Conservation (phyloP, 2,888 invertebrate species). For the Lasioglossum morio region DNA sequence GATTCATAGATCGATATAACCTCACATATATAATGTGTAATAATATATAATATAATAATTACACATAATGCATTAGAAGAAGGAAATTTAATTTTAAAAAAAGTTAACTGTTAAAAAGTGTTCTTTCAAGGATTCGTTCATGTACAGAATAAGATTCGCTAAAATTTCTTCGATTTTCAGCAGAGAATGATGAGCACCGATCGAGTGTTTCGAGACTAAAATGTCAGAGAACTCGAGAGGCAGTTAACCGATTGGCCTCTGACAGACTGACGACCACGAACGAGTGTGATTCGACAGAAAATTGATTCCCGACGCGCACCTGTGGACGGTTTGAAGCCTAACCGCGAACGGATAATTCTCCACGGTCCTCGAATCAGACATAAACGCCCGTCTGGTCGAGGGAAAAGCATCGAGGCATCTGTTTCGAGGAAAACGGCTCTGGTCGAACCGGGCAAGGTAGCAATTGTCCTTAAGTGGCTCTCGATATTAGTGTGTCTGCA, state of each 20-base stretch:
- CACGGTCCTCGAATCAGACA: slow-evolving; percentile 47
- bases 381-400: slow-evolving; percentile 71
- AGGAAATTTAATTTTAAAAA: too few species aligned
- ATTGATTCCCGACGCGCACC: slow-evolving; percentile 37
- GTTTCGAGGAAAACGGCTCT: slow-evolving; percentile 49
- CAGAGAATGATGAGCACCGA: background rate
- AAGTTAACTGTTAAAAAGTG: too few species aligned
- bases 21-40: too few species aligned
- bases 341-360: slow-evolving; percentile 30
- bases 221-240: background rate
- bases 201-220: background rate
- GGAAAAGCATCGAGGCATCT: slow-evolving; percentile 50
- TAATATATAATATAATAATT: too few species aligned
- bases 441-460: slow-evolving; percentile 58
- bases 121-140: too few species aligned
- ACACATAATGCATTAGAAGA: too few species aligned
- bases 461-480: slow-evolving; percentile 71
- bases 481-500: slow-evolving; percentile 56
- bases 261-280: background rate
- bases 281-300: slow-evolving; percentile 17
- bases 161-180: too few species aligned
- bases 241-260: background rate
- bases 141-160: too few species aligned
- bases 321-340: background rate
- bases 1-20: too few species aligned